Percentiles rank a stretch among this genome's conserved stretches.
Conservation (phyloP, 2,113 vertebrate genomes). For the Anoura caudifer region DNA sequence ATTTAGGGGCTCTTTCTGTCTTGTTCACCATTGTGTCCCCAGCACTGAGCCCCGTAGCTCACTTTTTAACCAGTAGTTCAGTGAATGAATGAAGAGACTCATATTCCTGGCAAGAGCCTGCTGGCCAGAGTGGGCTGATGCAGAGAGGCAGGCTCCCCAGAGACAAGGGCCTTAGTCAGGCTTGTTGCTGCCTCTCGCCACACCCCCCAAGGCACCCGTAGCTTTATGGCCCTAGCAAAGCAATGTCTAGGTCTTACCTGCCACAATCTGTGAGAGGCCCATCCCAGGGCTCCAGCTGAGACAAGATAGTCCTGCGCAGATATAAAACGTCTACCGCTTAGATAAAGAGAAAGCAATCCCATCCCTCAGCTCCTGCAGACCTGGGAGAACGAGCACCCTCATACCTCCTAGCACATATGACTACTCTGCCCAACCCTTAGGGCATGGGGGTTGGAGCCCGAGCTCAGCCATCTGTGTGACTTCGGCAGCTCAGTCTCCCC, state of each 20-base stretch:
- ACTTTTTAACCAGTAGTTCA: neutral
- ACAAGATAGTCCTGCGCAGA: neutral
- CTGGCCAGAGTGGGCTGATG: neutral
- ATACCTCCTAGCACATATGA: neutral
- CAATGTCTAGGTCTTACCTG: neutral
- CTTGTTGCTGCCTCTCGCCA: neutral
- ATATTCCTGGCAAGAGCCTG: neutral
- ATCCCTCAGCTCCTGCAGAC: neutral
- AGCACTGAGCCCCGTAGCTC: neutral
- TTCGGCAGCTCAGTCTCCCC: neutral
- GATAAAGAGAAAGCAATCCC: neutral
- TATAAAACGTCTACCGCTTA: neutral
- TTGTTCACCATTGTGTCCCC: neutral
- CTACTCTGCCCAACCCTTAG: neutral
- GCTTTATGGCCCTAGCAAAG: neutral
- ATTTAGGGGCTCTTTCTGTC: neutral
- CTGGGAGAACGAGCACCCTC: neutral
- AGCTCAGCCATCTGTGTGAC: neutral
- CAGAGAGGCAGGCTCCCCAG: neutral
- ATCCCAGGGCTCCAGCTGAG: neutral
- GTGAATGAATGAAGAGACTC: conserved; percentile 2
- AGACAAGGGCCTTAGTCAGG: neutral
- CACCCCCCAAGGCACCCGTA: neutral
- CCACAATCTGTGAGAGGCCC: neutral
- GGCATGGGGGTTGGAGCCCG: no score